phyloP scores from a whole-genome alignment of 2,797 vertebrate species.

The Podargus strigoides region DNA sequence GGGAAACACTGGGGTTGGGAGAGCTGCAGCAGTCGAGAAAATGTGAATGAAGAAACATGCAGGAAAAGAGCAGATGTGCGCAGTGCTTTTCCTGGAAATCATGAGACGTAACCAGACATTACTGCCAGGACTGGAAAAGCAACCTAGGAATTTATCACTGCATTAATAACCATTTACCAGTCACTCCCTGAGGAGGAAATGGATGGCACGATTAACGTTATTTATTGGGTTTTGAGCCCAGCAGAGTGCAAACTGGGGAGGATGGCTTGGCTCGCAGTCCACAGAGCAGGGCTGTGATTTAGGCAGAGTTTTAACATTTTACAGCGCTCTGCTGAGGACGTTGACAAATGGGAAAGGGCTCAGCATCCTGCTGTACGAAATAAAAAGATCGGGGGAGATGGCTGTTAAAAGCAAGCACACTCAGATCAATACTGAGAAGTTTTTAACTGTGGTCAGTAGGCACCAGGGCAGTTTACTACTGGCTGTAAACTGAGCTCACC shows the following conservation, averaged over 20 bases:
- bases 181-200: slow-evolving; percentile 19
- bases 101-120: background rate
- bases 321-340: background rate
- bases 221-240: slow-evolving; percentile 33
- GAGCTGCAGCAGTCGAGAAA: background rate
- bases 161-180: slow-evolving; percentile 51
- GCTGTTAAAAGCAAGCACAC: background rate
- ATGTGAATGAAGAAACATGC: background rate
- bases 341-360: slow-evolving; percentile 29
- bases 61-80: background rate
- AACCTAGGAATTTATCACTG: slow-evolving; percentile 32
- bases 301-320: slow-evolving; percentile 47
- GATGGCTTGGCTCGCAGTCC: background rate
- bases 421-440: background rate
- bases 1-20: background rate
- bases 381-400: background rate
- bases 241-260: background rate
- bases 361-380: background rate
- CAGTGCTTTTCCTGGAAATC: slow-evolving; percentile 40
- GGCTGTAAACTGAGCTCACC: rapidly evolving
- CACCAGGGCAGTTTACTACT: background rate
- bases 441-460: background rate
- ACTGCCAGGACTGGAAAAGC: slow-evolving; percentile 33
- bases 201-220: slow-evolving; percentile 39
- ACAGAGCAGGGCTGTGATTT: slow-evolving; percentile 32